Evolutionary conservation across 2,113 vertebrate genomes (phyloP).

Genomic region (Urocitellus parryii): DNA sequence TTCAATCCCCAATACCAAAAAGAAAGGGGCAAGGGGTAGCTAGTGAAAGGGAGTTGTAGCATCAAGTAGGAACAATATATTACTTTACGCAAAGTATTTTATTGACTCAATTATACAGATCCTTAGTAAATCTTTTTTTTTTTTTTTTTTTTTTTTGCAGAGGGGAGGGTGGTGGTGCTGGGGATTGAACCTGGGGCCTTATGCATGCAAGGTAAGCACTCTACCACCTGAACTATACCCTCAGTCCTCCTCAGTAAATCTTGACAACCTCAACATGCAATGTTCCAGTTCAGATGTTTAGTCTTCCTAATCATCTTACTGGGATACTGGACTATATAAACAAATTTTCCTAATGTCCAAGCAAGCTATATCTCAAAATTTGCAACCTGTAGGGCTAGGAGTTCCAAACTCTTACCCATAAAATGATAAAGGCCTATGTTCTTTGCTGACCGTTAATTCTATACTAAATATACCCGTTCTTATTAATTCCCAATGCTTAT

Average conservation of each 20-base stretch:
- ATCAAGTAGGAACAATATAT: not conserved
- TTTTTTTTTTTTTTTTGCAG: too few relatives aligned
- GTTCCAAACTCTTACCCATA: slow-evolving; percentile 17
- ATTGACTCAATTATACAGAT: not conserved
- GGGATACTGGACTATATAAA: not conserved
- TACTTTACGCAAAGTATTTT: not conserved
- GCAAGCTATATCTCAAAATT: not conserved
- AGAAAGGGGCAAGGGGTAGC: not conserved
- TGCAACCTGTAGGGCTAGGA: not conserved
- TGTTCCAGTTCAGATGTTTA: not conserved
- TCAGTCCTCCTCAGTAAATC: not conserved
- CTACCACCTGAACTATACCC: too few relatives aligned
- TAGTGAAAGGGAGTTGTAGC: not conserved
- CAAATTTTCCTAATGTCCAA: not conserved
- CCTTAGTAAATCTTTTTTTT: not conserved
- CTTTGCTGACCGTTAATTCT: not conserved
- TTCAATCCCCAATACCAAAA: too few relatives aligned
- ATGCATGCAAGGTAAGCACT: too few relatives aligned
- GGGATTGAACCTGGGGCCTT: too few relatives aligned
- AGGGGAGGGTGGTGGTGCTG: too few relatives aligned
- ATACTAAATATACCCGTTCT: not conserved
- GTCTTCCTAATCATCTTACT: not conserved
- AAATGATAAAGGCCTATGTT: not conserved
- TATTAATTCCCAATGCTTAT: not conserved
- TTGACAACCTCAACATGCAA: not conserved